Conservation (phyloP, 2,797 vertebrate species). For the Acanthornis magna region DNA sequence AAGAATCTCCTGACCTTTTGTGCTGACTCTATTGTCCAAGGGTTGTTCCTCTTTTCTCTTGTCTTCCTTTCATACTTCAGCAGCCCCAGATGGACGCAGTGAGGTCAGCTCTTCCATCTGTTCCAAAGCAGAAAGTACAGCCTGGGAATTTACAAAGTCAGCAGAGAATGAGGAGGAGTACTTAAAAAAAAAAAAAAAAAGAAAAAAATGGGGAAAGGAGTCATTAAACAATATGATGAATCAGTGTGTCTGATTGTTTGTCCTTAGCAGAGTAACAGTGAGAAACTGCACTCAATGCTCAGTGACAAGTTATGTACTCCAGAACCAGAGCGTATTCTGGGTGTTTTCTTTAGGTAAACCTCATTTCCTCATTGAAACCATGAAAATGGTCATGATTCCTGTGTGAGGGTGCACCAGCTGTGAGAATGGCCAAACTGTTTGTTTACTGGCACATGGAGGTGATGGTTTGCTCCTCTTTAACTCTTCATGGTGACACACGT, state of each 20-base stretch:
- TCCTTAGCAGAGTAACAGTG: neutral
- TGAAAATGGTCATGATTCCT: neutral
- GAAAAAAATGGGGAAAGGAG: neutral
- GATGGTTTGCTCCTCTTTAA: neutral
- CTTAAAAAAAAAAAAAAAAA: neutral
- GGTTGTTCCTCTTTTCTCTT: neutral
- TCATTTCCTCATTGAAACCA: neutral
- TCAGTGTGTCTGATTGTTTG: neutral
- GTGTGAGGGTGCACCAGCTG: neutral
- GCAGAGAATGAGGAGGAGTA: neutral
- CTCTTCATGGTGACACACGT: neutral
- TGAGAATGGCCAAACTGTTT: neutral
- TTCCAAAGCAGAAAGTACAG: slow-evolving; percentile 8
- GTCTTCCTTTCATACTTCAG: neutral
- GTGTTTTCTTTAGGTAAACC: neutral
- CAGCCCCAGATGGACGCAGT: neutral
- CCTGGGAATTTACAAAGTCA: neutral
- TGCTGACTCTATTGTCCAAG: neutral
- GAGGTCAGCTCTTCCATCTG: slow-evolving; percentile 16
- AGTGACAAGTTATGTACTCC: neutral
- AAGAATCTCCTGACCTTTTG: neutral
- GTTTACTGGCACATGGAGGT: slow-evolving; percentile 1
- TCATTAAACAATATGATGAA: neutral
- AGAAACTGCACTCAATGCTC: neutral
- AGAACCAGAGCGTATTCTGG: neutral